These are phyloP conservation scores for Vicugna pacos DNA, from an alignment of 2,113 vertebrate genomes.

Conservation along the genomic window DNA sequence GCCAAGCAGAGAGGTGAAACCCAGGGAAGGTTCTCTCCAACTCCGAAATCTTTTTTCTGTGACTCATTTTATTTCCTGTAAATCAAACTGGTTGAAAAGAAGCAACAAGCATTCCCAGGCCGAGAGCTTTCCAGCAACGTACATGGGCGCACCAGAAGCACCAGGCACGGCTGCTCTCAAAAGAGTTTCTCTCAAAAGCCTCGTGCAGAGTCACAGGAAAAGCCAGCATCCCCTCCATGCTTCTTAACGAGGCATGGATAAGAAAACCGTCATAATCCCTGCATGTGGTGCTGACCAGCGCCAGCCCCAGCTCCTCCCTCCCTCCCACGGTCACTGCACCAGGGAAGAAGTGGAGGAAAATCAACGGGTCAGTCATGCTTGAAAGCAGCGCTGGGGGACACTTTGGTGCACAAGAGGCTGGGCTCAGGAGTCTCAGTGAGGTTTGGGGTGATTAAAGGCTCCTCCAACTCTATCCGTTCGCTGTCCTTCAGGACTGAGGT, in stretches of 20 bases:
- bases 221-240: neutral
- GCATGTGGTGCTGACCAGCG: neutral
- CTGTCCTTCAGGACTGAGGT: neutral
- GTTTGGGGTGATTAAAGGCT: neutral
- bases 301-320: neutral
- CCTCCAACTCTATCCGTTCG: neutral
- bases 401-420: neutral
- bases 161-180: neutral
- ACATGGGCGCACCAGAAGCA: fast-evolving
- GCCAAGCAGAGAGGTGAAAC: neutral
- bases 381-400: neutral
- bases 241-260: neutral
- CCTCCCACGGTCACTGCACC: too few relatives aligned
- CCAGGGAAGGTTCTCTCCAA: neutral
- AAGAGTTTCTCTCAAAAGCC: neutral
- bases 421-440: neutral
- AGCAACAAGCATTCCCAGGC: neutral
- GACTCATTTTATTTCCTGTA: neutral
- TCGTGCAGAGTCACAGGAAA: neutral
- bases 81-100: neutral
- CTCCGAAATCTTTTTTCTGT: neutral
- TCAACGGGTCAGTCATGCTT: too few relatives aligned
- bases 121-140: neutral
- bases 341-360: neutral
- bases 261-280: neutral